Conservation (phyloP, 1,140 invertebrate genomes). For the Trichonephila inaurata region DNA sequence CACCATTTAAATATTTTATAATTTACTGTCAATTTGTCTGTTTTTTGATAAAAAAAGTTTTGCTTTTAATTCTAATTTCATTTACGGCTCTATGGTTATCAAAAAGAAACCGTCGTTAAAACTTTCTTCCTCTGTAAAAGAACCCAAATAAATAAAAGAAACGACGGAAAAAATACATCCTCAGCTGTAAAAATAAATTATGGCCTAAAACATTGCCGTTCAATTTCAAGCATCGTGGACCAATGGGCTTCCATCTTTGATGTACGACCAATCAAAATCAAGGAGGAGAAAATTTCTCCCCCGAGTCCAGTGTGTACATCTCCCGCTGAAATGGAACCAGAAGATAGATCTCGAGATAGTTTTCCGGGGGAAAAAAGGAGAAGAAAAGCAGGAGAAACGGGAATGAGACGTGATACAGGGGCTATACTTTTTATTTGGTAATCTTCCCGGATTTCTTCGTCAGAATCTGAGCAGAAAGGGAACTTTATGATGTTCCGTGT, state of each 20-base stretch:
- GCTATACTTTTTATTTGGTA: constrained; percentile 68
- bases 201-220: constrained; percentile 69
- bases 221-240: constrained; percentile 71
- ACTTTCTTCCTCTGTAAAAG: not conserved
- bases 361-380: constrained; percentile 18
- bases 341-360: constrained; percentile 39
- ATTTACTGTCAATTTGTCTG: no score
- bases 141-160: not conserved
- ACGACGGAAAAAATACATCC: not conserved
- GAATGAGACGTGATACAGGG: constrained; percentile 44
- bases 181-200: constrained; percentile 76
- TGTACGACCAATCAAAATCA: constrained; percentile 76
- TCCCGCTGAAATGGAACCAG: constrained; percentile 44
- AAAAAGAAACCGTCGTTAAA: not conserved
- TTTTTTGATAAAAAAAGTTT: no score
- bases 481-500: constrained; percentile 67
- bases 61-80: no score
- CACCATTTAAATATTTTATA: no score
- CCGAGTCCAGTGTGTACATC: constrained; percentile 47
- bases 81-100: no score
- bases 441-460: constrained; percentile 60
- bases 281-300: constrained; percentile 70
- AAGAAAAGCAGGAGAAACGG: constrained; percentile 41
- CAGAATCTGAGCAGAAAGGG: not conserved
- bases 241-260: constrained; percentile 52